Conservation (phyloP, 2,797 vertebrate genomes). For the Onychomys leucogaster region DNA sequence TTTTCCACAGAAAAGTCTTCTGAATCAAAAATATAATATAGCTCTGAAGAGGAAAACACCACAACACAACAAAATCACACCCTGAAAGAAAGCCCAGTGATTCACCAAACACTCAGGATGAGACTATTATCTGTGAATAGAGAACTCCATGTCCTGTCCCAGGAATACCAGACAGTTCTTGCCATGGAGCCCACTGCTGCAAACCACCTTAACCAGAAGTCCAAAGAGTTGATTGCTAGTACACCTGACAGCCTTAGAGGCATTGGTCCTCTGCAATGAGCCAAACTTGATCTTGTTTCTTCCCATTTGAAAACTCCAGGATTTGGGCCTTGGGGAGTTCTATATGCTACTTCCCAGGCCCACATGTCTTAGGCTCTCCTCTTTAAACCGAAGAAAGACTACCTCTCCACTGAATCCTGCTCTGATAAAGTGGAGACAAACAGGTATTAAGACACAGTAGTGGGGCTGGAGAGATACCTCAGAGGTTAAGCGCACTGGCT, state of each 20-base stretch:
- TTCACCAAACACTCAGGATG: slow-evolving; percentile 4
- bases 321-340: neutral
- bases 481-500: too few species aligned
- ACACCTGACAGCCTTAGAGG: neutral
- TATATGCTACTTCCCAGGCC: neutral
- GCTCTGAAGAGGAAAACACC: slow-evolving; percentile 37
- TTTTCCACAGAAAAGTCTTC: slow-evolving; percentile 13
- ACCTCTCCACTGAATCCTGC: neutral
- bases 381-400: neutral
- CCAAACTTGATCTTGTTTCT: neutral
- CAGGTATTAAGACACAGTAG: neutral
- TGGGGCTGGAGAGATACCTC: too few species aligned
- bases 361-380: neutral
- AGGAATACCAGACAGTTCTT: slow-evolving; percentile 18
- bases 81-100: slow-evolving; percentile 38
- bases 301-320: neutral
- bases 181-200: neutral
- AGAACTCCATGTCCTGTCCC: slow-evolving; percentile 51
- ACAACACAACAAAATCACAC: slow-evolving; percentile 33
- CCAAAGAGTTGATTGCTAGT: neutral
- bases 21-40: slow-evolving; percentile 32
- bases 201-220: slow-evolving; percentile 45
- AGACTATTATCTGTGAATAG: slow-evolving; percentile 27
- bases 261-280: neutral
- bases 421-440: neutral